These are phyloP conservation scores for Sphecodes monilicornis DNA, from an alignment of 2,888 invertebrate genomes.

Conservation along the genomic window DNA sequence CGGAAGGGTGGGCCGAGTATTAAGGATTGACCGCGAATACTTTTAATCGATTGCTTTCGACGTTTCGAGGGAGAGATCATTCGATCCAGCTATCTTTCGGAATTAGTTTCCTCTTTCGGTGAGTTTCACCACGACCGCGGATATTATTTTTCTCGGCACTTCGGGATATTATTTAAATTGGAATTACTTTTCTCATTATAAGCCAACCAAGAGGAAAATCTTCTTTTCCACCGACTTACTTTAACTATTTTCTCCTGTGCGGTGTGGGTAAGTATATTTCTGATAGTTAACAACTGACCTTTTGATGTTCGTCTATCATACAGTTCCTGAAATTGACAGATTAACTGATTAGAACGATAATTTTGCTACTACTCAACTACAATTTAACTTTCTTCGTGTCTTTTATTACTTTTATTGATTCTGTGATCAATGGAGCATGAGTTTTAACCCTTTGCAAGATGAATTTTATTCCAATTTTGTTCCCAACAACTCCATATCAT, in stretches of 20 bases:
- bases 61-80: conserved; percentile 55
- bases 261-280: conserved; percentile 77
- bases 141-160: conserved; percentile 81
- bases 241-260: conserved; percentile 76
- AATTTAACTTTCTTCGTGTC: neutral
- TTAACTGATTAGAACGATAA: neutral
- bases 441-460: too few species aligned
- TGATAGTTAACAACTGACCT: conserved; percentile 78
- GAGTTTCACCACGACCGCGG: conserved; percentile 74
- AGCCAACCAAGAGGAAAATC: conserved; percentile 83
- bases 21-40: conserved; percentile 21
- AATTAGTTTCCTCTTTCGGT: conserved; percentile 72
- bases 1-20: conserved; percentile 15
- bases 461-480: neutral
- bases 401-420: neutral
- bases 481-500: too few species aligned
- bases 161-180: conserved; percentile 83
- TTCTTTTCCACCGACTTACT: conserved; percentile 78
- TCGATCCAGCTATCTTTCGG: conserved; percentile 65
- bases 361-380: neutral
- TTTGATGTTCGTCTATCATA: conserved; percentile 14
- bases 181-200: conserved; percentile 84
- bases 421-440: too few species aligned
- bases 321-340: neutral
- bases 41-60: conserved; percentile 63